Evolutionary conservation across 2,797 vertebrate genomes (phyloP), one percentile per base, ranked within the genome.

Genomic region (Rhincodon typus): DNA sequence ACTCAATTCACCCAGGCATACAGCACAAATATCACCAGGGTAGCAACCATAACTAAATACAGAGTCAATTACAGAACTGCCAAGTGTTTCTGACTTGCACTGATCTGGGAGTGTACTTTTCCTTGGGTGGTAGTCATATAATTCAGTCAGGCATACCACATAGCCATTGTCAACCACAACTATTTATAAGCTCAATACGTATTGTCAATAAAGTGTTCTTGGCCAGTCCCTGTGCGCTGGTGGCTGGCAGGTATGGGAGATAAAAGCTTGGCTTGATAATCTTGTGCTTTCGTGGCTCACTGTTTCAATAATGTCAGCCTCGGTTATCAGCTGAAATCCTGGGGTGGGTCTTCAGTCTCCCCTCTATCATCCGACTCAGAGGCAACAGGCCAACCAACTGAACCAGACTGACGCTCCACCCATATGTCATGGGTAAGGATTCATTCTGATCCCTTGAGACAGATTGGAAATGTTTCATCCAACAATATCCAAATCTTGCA

Each of bases 1-100:
- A 6, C n/a, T 38, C 42, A 42, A 69, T 70, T 94, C 38, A 72
- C 6, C 93, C 93, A 94, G 67, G 93, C 67, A 13, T 69, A 70
- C 19, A 46, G 67, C 46, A 94, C 93, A 94, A 46, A 70, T 30
- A 94, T 72, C 93, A 70, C 66, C 93, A 72, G 66, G 93, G 67
- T 27, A 94, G 66, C 93, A 94, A 25, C 67, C 23, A 72, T 30
- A 72, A 72, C 38, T 94, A 94, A 42, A 66, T 94, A 42, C 93
- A 30, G 66, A 3, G 23, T 50, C 93, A 94, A 6, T 38, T 94
- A 66, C 19, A 93, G 57, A 91, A 91, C 53, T 2, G 17, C n/a
- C 21, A 46, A 42, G 38, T 15, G 21, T 69, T 69, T 69, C 21
- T 38, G 57, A 93, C 21, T 42, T 69, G 6, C 91, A 69, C 62